These are phyloP conservation scores for Tenodera sinensis DNA, from an alignment of 2,888 invertebrate species.

Conservation along the genomic window DNA sequence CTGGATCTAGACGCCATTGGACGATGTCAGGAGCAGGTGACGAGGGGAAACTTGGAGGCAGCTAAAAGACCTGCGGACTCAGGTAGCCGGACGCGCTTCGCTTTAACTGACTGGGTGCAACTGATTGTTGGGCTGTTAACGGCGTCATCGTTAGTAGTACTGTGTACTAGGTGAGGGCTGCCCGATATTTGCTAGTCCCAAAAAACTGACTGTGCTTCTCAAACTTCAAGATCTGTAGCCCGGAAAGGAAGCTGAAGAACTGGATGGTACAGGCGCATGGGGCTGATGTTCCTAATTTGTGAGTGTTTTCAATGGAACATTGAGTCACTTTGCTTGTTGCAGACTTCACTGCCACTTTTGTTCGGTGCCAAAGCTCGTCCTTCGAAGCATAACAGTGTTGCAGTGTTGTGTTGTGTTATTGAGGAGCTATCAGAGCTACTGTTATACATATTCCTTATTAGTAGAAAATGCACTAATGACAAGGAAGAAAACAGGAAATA, in stretches of 20 bases:
- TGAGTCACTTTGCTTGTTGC: neutral
- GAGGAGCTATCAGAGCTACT: neutral
- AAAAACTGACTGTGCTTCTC: neutral
- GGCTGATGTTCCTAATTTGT: neutral
- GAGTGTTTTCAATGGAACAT: neutral
- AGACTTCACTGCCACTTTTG: neutral
- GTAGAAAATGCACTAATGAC: neutral
- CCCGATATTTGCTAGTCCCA: neutral
- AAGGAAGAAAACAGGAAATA: neutral
- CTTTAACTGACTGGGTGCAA: neutral
- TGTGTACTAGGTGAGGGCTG: neutral
- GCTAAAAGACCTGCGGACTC: constrained; percentile 22
- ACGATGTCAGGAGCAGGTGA: constrained; percentile 64
- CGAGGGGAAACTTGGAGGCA: constrained; percentile 57
- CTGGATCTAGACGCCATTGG: constrained; percentile 64
- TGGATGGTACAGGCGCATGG: neutral
- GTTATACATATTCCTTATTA: neutral
- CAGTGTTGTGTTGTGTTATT: neutral
- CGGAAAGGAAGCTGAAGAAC: neutral
- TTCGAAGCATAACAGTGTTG: neutral
- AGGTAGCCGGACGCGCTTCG: neutral
- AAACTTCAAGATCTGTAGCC: neutral
- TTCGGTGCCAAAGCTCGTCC: neutral
- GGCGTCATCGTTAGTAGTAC: neutral
- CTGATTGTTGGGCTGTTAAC: neutral